Evolutionary conservation across 37 sponge, comb jelly and placozoan species (phyloP).

Genomic region (Mnemiopsis leidyi): DNA sequence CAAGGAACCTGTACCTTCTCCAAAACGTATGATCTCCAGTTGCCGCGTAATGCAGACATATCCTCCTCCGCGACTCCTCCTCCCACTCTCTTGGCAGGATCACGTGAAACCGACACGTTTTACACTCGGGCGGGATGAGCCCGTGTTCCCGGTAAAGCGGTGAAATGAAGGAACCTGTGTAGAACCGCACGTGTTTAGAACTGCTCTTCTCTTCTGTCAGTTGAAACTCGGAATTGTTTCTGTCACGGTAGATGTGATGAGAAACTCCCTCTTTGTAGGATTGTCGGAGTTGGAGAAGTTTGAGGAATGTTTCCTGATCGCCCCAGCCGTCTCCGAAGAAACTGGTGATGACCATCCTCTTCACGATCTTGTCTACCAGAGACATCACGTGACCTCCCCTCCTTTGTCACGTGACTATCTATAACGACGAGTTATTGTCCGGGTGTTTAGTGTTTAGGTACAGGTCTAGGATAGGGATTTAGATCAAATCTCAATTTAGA

Average conservation of each 20-base stretch:
- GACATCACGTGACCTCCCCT: too few species aligned
- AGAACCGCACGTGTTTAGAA: neutral
- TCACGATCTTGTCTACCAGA: conserved; percentile 57
- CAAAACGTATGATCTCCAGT: conserved; percentile 71
- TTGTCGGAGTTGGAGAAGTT: conserved; percentile 1
- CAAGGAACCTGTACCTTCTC: conserved; percentile 74
- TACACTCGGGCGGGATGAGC: conserved; percentile 1
- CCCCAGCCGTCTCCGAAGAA: conserved; percentile 57
- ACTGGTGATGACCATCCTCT: conserved; percentile 6
- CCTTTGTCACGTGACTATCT: too few species aligned
- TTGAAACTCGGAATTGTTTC: neutral
- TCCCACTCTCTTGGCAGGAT: neutral
- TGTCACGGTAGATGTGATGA: neutral
- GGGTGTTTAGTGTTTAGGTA: too few species aligned
- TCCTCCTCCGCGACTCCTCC: neutral
- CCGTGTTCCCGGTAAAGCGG: neutral
- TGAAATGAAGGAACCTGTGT: conserved; percentile 16
- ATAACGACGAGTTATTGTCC: too few species aligned
- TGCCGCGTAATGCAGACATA: conserved; percentile 39
- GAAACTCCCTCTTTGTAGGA: neutral
- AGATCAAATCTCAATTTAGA: too few species aligned
- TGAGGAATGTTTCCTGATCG: conserved; percentile 52
- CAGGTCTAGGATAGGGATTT: too few species aligned
- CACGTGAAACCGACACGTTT: conserved; percentile 27
- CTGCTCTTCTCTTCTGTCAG: neutral